Conservation (phyloP, 37 sponge, comb jelly and placozoan species). For the Dysidea cf. avara region DNA sequence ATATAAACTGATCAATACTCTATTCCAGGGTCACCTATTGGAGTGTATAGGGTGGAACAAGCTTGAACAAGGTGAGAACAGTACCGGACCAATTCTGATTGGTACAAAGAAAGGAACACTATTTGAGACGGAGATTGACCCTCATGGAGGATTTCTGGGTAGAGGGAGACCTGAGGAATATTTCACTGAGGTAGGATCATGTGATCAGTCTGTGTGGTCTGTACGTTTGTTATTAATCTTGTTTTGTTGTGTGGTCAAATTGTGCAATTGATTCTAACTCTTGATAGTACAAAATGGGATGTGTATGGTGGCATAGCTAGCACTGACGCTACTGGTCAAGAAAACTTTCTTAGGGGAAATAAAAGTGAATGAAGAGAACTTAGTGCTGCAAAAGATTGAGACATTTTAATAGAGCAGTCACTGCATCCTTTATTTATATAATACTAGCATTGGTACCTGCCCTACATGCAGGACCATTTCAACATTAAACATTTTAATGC, state of each 20-base stretch:
- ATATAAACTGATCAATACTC: no score
- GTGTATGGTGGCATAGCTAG: background rate
- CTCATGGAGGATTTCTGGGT: conserved; percentile 33
- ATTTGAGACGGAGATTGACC: conserved; percentile 66
- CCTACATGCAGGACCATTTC: no score
- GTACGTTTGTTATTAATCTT: no score
- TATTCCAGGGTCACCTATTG: conserved; percentile 59
- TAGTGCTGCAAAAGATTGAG: no score
- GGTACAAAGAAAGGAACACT: conserved; percentile 73
- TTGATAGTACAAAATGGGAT: no score
- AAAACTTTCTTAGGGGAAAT: no score
- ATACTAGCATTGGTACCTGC: no score
- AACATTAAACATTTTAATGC: no score
- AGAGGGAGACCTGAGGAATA: conserved; percentile 16
- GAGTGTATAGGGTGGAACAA: conserved; percentile 92
- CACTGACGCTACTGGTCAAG: background rate
- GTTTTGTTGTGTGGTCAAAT: no score
- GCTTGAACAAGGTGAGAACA: conserved; percentile 56
- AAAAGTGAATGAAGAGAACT: background rate
- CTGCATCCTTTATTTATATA: no score
- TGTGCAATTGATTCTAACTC: no score
- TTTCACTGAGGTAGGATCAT: conserved; percentile 16
- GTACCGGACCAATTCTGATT: conserved; percentile 85
- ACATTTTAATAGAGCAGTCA: no score
- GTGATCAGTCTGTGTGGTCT: background rate